phyloP scores from a whole-genome alignment of 2,797 vertebrate species.

The Limosa lapponica region DNA sequence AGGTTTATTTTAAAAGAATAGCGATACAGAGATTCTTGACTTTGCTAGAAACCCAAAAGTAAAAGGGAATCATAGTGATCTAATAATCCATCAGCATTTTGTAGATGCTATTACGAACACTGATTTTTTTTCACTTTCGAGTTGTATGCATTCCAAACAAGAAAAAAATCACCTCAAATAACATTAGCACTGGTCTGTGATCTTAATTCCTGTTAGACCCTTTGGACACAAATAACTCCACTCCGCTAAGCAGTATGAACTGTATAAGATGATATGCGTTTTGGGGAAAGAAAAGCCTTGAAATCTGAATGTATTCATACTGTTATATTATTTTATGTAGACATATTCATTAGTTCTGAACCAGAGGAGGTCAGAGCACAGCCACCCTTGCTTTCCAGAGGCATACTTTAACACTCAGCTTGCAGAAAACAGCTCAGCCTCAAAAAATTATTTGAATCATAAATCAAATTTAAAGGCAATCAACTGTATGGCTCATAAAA shows the following conservation, averaged over 20 bases:
- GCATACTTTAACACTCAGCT: background rate
- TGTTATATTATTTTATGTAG: background rate
- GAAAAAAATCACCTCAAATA: background rate
- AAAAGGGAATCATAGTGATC: background rate
- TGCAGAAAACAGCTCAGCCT: background rate
- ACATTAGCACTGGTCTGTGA: background rate
- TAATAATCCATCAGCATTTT: background rate
- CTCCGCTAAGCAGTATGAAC: background rate
- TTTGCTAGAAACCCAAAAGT: background rate
- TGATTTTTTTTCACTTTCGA: background rate
- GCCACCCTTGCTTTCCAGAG: background rate
- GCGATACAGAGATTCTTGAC: background rate
- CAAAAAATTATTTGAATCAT: background rate
- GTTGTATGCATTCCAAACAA: background rate
- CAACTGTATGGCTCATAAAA: background rate
- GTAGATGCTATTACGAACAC: background rate
- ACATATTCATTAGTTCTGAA: background rate
- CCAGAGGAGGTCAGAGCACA: background rate
- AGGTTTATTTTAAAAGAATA: background rate
- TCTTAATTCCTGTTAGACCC: background rate
- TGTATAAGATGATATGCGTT: background rate
- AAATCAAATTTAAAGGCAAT: constrained; percentile 18
- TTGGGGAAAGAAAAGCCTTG: background rate
- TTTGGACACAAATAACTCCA: background rate
- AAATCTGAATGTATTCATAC: background rate